A percentile compares a stretch with the other conserved stretches of the same genome.
phyloP scores from a whole-genome alignment of 1,140 invertebrate genomes.

The Drosophila lacteicornis region DNA sequence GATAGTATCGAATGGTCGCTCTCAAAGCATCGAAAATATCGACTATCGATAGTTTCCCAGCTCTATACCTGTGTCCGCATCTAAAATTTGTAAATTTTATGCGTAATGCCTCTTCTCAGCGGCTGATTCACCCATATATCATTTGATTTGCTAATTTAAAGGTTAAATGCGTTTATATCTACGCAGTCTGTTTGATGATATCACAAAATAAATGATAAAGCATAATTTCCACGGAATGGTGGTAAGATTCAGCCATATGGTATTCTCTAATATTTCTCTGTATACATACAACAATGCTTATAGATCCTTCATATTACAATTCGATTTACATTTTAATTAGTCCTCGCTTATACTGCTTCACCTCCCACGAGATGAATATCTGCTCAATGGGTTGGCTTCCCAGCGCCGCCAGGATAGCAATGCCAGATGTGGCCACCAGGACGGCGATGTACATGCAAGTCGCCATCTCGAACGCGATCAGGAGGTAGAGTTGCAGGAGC shows the following conservation, averaged over 20 bases:
- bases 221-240: neutral
- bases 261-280: neutral
- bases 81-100: constrained; percentile 1
- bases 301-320: too few relatives aligned
- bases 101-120: constrained; percentile 8
- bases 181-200: constrained; percentile 22
- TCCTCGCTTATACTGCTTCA: neutral
- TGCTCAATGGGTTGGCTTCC: neutral
- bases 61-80: neutral
- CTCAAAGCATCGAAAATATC: too few relatives aligned
- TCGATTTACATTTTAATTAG: too few relatives aligned
- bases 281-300: too few relatives aligned
- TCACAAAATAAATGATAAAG: constrained; percentile 11
- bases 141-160: constrained; percentile 41
- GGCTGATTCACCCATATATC: constrained; percentile 5
- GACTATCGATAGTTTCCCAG: too few relatives aligned
- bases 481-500: neutral
- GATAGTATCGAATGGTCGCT: too few relatives aligned
- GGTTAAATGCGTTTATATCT: constrained; percentile 16
- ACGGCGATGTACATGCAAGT: neutral
- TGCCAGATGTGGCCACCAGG: too few relatives aligned
- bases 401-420: too few relatives aligned
- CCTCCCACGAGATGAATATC: neutral
- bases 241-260: neutral
- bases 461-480: neutral